Evolutionary conservation across 2,888 invertebrate species (phyloP), one percentile per base, ranked within the genome.

Genomic region (Ephialtes manifestator): DNA sequence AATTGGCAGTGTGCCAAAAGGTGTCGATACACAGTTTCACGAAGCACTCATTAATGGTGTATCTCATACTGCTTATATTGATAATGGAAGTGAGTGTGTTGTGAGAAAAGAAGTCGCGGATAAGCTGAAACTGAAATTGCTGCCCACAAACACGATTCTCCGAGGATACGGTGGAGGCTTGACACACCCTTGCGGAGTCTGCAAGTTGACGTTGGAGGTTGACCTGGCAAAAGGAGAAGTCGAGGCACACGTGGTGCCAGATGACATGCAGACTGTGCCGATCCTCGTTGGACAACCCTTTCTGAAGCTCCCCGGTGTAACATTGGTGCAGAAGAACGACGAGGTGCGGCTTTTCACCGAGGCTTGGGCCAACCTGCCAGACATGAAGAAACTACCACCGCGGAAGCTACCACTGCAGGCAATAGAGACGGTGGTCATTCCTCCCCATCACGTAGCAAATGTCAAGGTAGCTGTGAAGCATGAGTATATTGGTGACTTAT

Each of bases 371-470:
- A 53, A 20, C 11, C 24, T 81, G 55, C 78, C 79, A 18, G 82
- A 76, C 10, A 28, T 82, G 63, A 65, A 85, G 2, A 28, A 74
- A n/a, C 43, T 78, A n/a, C 60, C 84, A 18, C 72, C 81, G n/a
- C 67, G 28, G 31, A 85, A 70, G 28, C 39, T 71, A 39, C 28
- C 67, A 13, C 18, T 81, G 24, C 51, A 55, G 70, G 48, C 78
- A 35, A 5, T 58, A 2, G 81, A 78, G 31, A 48, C 53, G 43
- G 58, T 65, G 1, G 58, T 77, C 55, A 81, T 84, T 76, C n/a
- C 88, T 88, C 39, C 88, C 24, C 11, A 86, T 78, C 80, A 89
- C 84, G 60, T 86, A 35, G 80, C 89, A 82, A 43, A 91, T 76
- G 39, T 80, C 65, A 18, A 89, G 86, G 87, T 89, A 85, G 24